Base-by-base conservation (phyloP, 2,113 vertebrate genomes). In the Halichoerus grypus region DNA sequence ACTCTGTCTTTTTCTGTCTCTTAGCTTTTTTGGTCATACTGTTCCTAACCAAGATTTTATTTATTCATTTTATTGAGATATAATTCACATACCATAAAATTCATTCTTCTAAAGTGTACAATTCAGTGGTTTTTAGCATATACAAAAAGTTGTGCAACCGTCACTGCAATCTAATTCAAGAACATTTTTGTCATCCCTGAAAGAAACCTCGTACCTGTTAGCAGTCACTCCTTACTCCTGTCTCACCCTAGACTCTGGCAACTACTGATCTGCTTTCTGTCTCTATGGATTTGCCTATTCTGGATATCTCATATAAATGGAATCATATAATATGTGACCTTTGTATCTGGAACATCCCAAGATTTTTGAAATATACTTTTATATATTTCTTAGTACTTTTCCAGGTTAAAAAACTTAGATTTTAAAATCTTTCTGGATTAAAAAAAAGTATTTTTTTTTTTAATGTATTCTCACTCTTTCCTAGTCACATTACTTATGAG, bases 61-160 rank as follows among this genome's bases (percentile, higher is more conserved):
- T 89, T 76, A 26, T 59, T 93, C 26, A 55, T 86, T 91, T 91
- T 95, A 63, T 81, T 74, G 83, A 95, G 19, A 15, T 82, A 61
- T 12, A 36, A 59, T 67, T 82, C 61, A 57, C 12, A 83, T 95
- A 49, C 33, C 26, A 39, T 91, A 82, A 82, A 74, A 55, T 92
- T 57, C 3, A 76, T 31, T 5, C 51, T 88, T 93, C 82, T 76
- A 65, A 61, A 94, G 49, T 55, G 18, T 74, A 49, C 4, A 82
- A 16, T 77, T 79, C 26, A 92, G 16, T 10, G 6, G 12, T 51
- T 88, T 84, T 85, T 93, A 74, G 24, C 49, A 10, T 87, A 77
- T 39, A 42, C 15, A 83, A 59, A 77, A 22, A 88, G 59, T 83
- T 91, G 26, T 94, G 11, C 19, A 69, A 26, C 11, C 42, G 46